Percentiles rank a stretch among this genome's conserved stretches.
Conservation (phyloP, 2,888 invertebrate species). For the Congeria kusceri region DNA sequence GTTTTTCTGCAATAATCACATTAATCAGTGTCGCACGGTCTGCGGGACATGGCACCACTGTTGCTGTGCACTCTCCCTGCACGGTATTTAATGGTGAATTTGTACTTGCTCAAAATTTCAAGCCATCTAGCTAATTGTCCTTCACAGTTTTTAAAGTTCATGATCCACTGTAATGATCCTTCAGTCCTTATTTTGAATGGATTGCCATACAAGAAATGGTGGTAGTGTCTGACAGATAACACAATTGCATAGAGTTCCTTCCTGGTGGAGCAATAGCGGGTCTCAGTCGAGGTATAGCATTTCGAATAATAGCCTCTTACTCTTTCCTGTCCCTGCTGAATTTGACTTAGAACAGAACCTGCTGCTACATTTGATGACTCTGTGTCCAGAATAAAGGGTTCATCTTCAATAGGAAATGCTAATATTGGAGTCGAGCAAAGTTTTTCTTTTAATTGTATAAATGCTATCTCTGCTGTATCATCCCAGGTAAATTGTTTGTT, state of each 20-base stretch:
- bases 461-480: constrained; percentile 34
- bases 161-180: constrained; percentile 43
- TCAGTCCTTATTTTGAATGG: constrained; percentile 49
- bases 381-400: constrained; percentile 24
- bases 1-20: constrained; percentile 36
- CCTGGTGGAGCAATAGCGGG: constrained; percentile 39
- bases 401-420: constrained; percentile 23
- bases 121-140: constrained; percentile 49
- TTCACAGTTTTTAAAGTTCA: constrained; percentile 45
- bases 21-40: constrained; percentile 30
- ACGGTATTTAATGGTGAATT: constrained; percentile 33
- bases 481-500: constrained; percentile 45
- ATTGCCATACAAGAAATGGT: constrained; percentile 59
- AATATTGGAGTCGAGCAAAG: constrained; percentile 35
- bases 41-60: constrained; percentile 41
- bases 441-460: constrained; percentile 30
- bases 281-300: constrained; percentile 35
- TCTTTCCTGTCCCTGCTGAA: constrained; percentile 35
- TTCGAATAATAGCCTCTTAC: constrained; percentile 37
- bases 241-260: constrained; percentile 48
- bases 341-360: constrained; percentile 31
- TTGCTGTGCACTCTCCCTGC: constrained; percentile 40
- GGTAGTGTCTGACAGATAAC: constrained; percentile 47
- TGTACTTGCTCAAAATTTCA: constrained; percentile 33
- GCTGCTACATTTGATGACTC: constrained; percentile 26